phyloP scores from a whole-genome alignment of 2,888 invertebrate genomes.

The Tetragonisca angustula region DNA sequence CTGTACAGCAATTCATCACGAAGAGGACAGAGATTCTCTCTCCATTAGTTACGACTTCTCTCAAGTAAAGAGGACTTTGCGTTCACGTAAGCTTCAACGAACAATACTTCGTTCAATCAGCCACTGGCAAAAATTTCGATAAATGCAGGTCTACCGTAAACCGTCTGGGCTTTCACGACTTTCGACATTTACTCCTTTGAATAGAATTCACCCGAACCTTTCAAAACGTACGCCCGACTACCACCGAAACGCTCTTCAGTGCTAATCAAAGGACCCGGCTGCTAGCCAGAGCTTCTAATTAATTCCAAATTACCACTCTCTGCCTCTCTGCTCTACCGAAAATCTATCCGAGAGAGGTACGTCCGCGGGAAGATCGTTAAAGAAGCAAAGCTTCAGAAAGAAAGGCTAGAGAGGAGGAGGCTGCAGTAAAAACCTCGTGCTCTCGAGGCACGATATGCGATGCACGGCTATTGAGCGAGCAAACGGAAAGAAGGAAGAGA shows the following conservation, averaged over 20 bases:
- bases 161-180: not conserved
- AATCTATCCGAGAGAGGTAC: not conserved
- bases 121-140: not conserved
- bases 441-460: not conserved
- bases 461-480: conserved; percentile 20
- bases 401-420: not conserved
- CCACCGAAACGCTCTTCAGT: not conserved
- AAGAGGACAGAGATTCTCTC: no score
- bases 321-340: not conserved
- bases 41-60: no score
- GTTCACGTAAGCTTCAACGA: no score
- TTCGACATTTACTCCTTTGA: not conserved
- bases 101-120: not conserved
- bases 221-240: not conserved
- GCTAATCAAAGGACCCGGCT: not conserved
- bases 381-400: no score
- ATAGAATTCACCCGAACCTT: not conserved
- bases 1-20: no score
- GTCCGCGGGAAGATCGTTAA: not conserved
- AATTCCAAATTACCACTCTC: not conserved
- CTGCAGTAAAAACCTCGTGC: not conserved
- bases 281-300: no score
- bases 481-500: conserved; percentile 41
- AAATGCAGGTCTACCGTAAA: not conserved
- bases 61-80: no score